Conservation (phyloP, 2,113 vertebrate species). For the Erinaceus europaeus region DNA sequence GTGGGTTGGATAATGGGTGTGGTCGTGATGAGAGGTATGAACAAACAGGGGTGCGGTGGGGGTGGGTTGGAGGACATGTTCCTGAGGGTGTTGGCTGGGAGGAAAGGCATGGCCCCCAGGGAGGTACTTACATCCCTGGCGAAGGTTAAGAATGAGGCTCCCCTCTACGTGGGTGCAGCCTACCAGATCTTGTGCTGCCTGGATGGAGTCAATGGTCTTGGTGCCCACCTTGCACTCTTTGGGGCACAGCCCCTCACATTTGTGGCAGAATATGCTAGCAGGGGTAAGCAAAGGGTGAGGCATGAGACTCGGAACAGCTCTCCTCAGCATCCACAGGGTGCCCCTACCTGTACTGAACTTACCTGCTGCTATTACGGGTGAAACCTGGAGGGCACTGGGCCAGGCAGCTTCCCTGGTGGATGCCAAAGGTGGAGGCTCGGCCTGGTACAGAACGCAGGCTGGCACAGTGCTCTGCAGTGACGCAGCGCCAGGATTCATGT, state of each 20-base stretch:
- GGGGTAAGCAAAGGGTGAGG: neutral
- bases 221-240: constrained; percentile 87
- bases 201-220: constrained; percentile 84
- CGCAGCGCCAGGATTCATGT: constrained; percentile 86
- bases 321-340: neutral
- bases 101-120: neutral
- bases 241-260: constrained; percentile 85
- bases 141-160: constrained; percentile 87
- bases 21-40: neutral
- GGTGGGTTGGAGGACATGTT: too few relatives aligned
- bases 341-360: neutral
- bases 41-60: too few relatives aligned
- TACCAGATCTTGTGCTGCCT: constrained; percentile 80
- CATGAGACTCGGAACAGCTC: neutral
- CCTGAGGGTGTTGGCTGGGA: neutral
- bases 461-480: constrained; percentile 82
- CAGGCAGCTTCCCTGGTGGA: constrained; percentile 79
- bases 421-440: constrained; percentile 80
- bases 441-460: constrained; percentile 82
- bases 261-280: constrained; percentile 85
- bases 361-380: constrained; percentile 84
- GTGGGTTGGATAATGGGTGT: neutral
- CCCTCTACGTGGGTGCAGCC: constrained; percentile 87
- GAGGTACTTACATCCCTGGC: constrained; percentile 83
- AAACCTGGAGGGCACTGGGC: constrained; percentile 85